Evolutionary conservation across 2,888 invertebrate species (phyloP), one percentile per base, ranked within the genome.

Genomic region (Eubasilissa splendida): DNA sequence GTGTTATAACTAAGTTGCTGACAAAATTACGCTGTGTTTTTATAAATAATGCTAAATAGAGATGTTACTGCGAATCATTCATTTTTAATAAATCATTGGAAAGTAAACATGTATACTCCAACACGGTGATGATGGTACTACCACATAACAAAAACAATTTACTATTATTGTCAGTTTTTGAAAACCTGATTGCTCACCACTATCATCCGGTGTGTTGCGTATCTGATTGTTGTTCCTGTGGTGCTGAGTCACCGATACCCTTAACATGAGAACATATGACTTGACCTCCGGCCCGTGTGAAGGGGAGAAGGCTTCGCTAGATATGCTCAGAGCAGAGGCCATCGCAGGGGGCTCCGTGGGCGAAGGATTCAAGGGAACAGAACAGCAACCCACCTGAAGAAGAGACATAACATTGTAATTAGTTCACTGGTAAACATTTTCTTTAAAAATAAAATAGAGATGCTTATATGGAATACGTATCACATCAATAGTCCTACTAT

Each of bases 281-380:
- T 95, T 95, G 58, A 95, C 95, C 85, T 95, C 91, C 81, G 95
- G 94, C 3, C 96, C 96, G 84, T 95, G 95, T 12, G 93, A 93
- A 58, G 94, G 92, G 86, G 93, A 94, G 88, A 98, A 97, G 54
- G 95, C 93, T 86, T 97, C 96, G 85, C 95, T 95, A 63, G 96
- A 95, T 87, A 97, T 95, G 85, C 96, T 96, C 80, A 97, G 93
- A 33, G 96, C 95, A 2, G 96, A 93, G 82, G 94, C 93, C 91
- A 92, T 93, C 2, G 93, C 91, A 4, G 92, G 92, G 10, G 94
- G 93, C 85, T 92, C 92, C 0, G 90, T 89, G 70, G 89, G 87
- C 66, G 90, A 92, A 4, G 96, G 96, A 88, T 96, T 96, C 76
- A 95, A 92, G 42, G 94, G 93, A 73, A 96, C 93, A 85, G 94